A percentile compares a stretch with the other conserved stretches of the same genome.
Evolutionary conservation across 1,140 invertebrate genomes (phyloP).

Genomic region (Sycophila sp.): DNA sequence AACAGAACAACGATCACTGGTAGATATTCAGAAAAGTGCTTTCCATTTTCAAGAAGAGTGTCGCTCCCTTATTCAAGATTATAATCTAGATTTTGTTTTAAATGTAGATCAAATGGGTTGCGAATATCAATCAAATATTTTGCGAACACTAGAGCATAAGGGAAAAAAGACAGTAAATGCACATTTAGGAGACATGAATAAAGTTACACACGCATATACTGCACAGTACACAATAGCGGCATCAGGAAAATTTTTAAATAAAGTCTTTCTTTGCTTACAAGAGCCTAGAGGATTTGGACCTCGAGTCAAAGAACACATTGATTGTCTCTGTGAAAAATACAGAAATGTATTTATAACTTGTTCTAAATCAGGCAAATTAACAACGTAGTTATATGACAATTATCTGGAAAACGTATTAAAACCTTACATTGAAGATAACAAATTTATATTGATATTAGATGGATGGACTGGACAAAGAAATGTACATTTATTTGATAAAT

Average conservation of each 20-base stretch:
- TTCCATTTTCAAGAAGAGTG: constrained; percentile 9
- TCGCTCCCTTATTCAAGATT: background rate
- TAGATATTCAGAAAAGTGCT: constrained; percentile 33
- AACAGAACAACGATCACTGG: constrained; percentile 31
- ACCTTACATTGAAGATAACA: background rate
- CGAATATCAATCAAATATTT: no score
- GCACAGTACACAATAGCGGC: background rate
- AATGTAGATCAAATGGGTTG: constrained; percentile 33
- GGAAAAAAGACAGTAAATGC: background rate
- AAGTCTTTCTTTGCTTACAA: constrained; percentile 18
- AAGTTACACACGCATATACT: no score
- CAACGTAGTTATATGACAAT: background rate
- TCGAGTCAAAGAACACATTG: background rate
- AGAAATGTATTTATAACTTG: background rate
- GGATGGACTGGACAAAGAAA: background rate
- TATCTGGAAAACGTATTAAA: background rate
- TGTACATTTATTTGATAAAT: background rate
- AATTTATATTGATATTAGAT: background rate
- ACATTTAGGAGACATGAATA: background rate
- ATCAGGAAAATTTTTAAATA: background rate
- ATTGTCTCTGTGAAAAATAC: background rate
- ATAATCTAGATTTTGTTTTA: background rate
- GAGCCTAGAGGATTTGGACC: constrained; percentile 8
- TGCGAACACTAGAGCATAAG: background rate
- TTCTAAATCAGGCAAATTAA: constrained; percentile 22